A percentile compares a stretch with the other conserved stretches of the same genome.
phyloP scores from a whole-genome alignment of 1,140 invertebrate species.

The Dendrolimus kikuchii region DNA sequence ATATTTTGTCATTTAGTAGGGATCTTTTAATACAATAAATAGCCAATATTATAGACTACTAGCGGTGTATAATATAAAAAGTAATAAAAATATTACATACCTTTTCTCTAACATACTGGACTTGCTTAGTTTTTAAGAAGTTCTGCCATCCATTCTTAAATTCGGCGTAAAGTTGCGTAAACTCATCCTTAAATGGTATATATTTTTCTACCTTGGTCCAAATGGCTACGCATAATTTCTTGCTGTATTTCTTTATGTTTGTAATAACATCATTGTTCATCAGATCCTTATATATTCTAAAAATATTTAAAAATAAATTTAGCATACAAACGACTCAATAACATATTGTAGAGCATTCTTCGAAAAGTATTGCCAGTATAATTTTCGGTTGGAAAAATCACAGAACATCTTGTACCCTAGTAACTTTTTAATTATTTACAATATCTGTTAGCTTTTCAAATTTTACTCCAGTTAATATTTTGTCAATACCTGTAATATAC shows the following conservation, averaged over 20 bases:
- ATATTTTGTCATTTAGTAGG: too few relatives aligned
- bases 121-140: constrained; percentile 79
- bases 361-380: background rate
- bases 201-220: constrained; percentile 82
- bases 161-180: constrained; percentile 80
- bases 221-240: constrained; percentile 77
- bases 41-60: too few relatives aligned
- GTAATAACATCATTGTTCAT: constrained; percentile 84
- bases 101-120: constrained; percentile 74
- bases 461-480: too few relatives aligned
- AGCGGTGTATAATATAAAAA: background rate
- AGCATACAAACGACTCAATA: background rate
- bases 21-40: too few relatives aligned
- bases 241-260: constrained; percentile 83
- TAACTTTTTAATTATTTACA: too few relatives aligned
- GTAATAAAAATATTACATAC: constrained; percentile 20
- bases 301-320: constrained; percentile 1
- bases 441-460: too few relatives aligned
- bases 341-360: background rate
- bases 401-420: too few relatives aligned
- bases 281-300: constrained; percentile 55
- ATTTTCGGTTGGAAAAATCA: too few relatives aligned
- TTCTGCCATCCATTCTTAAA: constrained; percentile 79
- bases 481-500: too few relatives aligned
- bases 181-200: constrained; percentile 85